A percentile compares a stretch with the other conserved stretches of the same genome.
Evolutionary conservation across 2,113 vertebrate species (phyloP).

Genomic region (Chaetorhynchus papuensis): DNA sequence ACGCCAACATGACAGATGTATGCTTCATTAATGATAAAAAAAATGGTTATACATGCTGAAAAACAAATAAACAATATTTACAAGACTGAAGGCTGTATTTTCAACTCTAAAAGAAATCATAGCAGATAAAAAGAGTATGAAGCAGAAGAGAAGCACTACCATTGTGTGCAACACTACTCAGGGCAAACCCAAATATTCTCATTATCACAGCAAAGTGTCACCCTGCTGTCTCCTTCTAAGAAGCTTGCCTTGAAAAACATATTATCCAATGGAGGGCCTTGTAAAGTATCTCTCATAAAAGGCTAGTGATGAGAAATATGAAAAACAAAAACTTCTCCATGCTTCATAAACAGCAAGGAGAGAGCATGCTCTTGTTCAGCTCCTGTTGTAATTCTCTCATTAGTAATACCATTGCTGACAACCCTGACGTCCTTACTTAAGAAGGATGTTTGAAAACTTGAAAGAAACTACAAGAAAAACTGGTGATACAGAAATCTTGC

Average conservation of each 20-base stretch:
- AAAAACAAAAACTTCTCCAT: background rate
- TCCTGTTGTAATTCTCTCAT: background rate
- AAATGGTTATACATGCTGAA: background rate
- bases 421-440: background rate
- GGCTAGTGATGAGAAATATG: background rate
- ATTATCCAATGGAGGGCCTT: background rate
- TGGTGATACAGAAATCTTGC: conserved; percentile 1
- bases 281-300: background rate
- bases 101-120: background rate
- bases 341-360: background rate
- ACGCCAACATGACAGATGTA: background rate
- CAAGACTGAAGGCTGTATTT: background rate
- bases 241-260: background rate
- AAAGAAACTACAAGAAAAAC: conserved; percentile 26
- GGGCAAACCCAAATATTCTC: background rate
- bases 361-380: background rate
- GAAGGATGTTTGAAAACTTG: conserved; percentile 5
- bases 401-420: background rate
- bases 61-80: background rate
- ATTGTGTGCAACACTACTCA: background rate
- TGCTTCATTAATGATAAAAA: background rate
- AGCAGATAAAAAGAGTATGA: background rate
- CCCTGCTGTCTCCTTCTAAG: background rate
- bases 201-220: background rate
- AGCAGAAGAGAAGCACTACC: background rate